Conservation (phyloP, 2,797 vertebrate genomes). For the Alfaro cultratus region DNA sequence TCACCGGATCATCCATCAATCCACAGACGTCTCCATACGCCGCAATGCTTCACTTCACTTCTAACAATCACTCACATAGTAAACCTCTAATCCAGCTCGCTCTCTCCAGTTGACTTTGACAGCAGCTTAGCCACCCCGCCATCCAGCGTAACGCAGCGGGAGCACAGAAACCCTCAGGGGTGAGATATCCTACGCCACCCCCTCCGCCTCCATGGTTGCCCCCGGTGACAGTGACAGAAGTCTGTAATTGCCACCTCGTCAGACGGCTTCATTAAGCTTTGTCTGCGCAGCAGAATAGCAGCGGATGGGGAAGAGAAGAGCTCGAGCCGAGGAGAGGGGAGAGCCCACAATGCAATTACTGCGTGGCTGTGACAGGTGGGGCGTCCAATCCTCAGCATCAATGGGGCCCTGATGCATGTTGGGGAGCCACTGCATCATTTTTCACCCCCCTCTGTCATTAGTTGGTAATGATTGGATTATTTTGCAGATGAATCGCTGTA, state of each 20-base stretch:
- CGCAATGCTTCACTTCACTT: conserved; percentile 53
- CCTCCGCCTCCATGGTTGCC: conserved; percentile 62
- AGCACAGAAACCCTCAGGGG: conserved; percentile 69
- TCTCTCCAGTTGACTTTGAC: conserved; percentile 72
- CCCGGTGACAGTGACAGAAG: conserved; percentile 81
- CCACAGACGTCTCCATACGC: conserved; percentile 55
- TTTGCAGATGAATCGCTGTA: conserved; percentile 98
- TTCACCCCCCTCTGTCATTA: conserved; percentile 96
- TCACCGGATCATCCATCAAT: conserved; percentile 61
- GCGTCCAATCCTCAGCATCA: conserved; percentile 84
- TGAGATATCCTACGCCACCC: conserved; percentile 52
- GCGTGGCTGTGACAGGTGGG: conserved; percentile 86
- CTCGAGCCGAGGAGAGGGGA: conserved; percentile 79
- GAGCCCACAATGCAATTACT: conserved; percentile 88
- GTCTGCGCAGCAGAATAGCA: conserved; percentile 83
- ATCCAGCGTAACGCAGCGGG: conserved; percentile 72
- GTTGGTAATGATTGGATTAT: conserved; percentile 99
- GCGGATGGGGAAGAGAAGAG: conserved; percentile 76
- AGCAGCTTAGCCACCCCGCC: conserved; percentile 73
- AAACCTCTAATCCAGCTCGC: conserved; percentile 71
- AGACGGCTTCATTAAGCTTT: conserved; percentile 90
- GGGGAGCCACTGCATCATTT: conserved; percentile 90
- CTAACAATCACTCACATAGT: conserved; percentile 60
- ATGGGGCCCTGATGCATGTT: conserved; percentile 85
- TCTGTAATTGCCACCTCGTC: conserved; percentile 88